A percentile compares a stretch with the other conserved stretches of the same genome.
These are phyloP conservation scores for Brachypteracias leptosomus DNA, from an alignment of 2,113 vertebrate genomes.

Conservation along the genomic window DNA sequence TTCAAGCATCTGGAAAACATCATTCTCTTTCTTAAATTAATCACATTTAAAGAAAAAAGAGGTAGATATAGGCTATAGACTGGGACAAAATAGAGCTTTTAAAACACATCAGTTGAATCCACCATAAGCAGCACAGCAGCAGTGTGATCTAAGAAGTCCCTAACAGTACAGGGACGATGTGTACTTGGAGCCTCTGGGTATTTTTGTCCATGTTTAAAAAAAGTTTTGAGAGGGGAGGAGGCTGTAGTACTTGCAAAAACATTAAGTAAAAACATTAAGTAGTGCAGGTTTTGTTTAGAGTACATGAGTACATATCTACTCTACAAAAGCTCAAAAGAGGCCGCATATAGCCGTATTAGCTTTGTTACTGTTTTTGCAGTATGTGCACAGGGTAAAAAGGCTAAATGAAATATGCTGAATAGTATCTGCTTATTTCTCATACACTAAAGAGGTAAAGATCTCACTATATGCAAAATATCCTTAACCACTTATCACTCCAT, in stretches of 20 bases:
- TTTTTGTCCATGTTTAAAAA: background rate
- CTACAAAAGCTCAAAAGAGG: background rate
- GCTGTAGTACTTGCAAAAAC: background rate
- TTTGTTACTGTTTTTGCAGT: background rate
- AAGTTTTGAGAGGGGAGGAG: background rate
- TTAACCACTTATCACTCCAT: background rate
- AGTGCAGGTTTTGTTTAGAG: background rate
- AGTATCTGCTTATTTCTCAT: background rate
- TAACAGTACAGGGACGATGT: background rate
- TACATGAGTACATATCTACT: background rate
- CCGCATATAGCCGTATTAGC: background rate
- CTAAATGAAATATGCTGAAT: background rate
- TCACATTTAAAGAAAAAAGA: background rate
- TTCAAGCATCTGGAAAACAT: background rate
- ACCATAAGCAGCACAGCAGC: background rate
- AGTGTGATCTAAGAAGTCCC: background rate
- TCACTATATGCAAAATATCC: background rate
- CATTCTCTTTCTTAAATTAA: background rate
- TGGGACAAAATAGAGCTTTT: background rate
- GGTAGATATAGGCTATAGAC: background rate
- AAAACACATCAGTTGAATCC: background rate
- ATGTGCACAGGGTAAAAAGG: background rate
- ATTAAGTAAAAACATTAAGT: too few species aligned
- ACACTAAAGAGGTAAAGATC: background rate
- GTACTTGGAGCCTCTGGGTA: background rate